Conservation (phyloP, 1,140 invertebrate species). For the Drosophila littoralis region DNA sequence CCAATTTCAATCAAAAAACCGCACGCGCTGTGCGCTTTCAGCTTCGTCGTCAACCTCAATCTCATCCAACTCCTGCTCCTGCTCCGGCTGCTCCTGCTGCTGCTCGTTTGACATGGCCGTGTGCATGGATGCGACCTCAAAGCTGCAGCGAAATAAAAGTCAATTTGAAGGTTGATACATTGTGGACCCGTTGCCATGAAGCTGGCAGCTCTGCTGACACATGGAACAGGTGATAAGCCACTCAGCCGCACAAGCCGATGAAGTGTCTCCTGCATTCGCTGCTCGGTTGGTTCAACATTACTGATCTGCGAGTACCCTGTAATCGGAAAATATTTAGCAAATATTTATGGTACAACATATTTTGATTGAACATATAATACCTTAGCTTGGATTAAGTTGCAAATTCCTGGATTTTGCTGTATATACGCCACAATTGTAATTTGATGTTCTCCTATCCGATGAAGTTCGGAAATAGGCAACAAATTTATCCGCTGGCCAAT, state of each 20-base stretch:
- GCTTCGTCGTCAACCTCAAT: slow-evolving; percentile 4
- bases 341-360: too few species aligned
- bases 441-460: too few species aligned
- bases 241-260: slow-evolving; percentile 60
- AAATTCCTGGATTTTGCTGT: too few species aligned
- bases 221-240: slow-evolving; percentile 73
- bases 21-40: slow-evolving; percentile 45
- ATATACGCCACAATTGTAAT: too few species aligned
- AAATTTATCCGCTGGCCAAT: too few species aligned
- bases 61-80: neutral
- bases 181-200: slow-evolving; percentile 62
- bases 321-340: neutral
- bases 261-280: slow-evolving; percentile 38
- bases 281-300: slow-evolving; percentile 1
- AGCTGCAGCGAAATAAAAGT: slow-evolving; percentile 74
- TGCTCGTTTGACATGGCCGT: slow-evolving; percentile 20
- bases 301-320: slow-evolving; percentile 25
- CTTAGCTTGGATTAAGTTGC: too few species aligned
- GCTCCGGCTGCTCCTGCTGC: neutral
- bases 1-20: slow-evolving; percentile 81
- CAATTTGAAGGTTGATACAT: slow-evolving; percentile 80
- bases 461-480: too few species aligned
- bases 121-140: slow-evolving; percentile 66
- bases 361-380: too few species aligned
- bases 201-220: slow-evolving; percentile 64